Conservation (phyloP, 2,888 invertebrate species). For the Hedychridium roseum region DNA sequence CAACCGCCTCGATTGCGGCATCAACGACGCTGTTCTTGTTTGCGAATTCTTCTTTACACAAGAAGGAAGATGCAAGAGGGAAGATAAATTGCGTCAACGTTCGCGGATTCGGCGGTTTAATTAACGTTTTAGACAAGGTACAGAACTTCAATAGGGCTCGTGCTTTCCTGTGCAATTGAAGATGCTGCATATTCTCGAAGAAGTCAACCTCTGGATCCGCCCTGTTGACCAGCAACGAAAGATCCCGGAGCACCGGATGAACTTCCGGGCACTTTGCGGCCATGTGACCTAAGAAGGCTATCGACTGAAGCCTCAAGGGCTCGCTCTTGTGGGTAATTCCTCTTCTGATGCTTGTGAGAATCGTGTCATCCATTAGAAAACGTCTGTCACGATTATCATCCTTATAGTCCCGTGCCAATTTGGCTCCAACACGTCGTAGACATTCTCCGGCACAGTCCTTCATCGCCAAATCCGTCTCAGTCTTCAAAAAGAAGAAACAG, state of each 20-base stretch:
- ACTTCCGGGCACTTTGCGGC: slow-evolving; percentile 75
- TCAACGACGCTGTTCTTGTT: slow-evolving; percentile 84
- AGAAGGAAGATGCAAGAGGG: slow-evolving; percentile 82
- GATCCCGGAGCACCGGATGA: slow-evolving; percentile 77
- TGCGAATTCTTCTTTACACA: slow-evolving; percentile 79
- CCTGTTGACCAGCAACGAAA: slow-evolving; percentile 73
- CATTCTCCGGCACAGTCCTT: slow-evolving; percentile 80
- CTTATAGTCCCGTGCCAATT: slow-evolving; percentile 69
- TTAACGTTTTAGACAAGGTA: slow-evolving; percentile 70
- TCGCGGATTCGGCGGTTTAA: slow-evolving; percentile 71
- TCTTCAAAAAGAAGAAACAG: slow-evolving; percentile 79
- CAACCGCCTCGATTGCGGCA: slow-evolving; percentile 83
- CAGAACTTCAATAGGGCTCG: slow-evolving; percentile 83
- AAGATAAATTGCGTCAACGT: slow-evolving; percentile 85
- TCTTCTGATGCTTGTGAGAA: slow-evolving; percentile 76
- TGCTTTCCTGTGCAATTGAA: slow-evolving; percentile 85
- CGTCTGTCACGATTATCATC: slow-evolving; percentile 68
- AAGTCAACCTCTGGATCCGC: slow-evolving; percentile 89
- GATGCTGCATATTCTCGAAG: slow-evolving; percentile 91
- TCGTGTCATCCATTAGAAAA: slow-evolving; percentile 76
- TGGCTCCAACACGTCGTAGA: slow-evolving; percentile 74
- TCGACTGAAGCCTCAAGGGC: slow-evolving; percentile 78
- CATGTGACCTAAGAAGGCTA: slow-evolving; percentile 80
- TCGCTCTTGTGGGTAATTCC: slow-evolving; percentile 79
- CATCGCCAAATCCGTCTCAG: slow-evolving; percentile 85